phyloP scores from a whole-genome alignment of 2,797 vertebrate genomes.

The Spinibarbus caldwelli region DNA sequence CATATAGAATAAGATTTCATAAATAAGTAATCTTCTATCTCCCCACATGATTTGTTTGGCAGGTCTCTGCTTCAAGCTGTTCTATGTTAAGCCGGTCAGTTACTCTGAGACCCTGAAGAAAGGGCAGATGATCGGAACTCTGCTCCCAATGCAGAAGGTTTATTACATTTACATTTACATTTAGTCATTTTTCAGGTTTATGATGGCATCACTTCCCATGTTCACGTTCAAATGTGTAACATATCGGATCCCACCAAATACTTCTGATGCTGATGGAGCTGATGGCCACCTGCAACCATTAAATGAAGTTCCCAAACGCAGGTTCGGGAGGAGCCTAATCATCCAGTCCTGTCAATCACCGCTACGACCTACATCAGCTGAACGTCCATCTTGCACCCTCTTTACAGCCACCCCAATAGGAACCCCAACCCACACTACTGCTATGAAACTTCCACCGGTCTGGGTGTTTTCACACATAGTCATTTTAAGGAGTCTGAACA shows the following conservation, averaged over 20 bases:
- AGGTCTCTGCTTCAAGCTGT: conserved; percentile 77
- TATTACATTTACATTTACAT: no score
- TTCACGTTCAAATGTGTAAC: conserved; percentile 77
- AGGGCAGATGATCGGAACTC: conserved; percentile 67
- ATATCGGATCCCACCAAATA: conserved; percentile 61
- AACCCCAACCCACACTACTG: no score
- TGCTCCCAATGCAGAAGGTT: conserved; percentile 77
- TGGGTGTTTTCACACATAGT: no score
- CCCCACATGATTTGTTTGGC: neutral
- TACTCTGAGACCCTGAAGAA: conserved; percentile 63
- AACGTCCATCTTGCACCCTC: no score
- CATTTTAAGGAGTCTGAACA: no score
- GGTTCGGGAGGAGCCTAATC: no score
- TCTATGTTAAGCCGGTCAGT: conserved; percentile 68
- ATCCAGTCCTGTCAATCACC: no score
- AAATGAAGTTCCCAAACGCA: no score
- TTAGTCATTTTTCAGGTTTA: no score
- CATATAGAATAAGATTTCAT: neutral
- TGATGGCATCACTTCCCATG: conserved; percentile 73
- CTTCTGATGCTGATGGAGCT: conserved; percentile 61
- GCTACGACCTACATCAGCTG: no score
- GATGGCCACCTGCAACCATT: neutral
- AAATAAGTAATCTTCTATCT: neutral
- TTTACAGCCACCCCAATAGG: no score
- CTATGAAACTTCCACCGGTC: no score